Percentiles rank a stretch among this genome's conserved stretches.
These are phyloP conservation scores for Tetragonisca angustula DNA, from an alignment of 2,888 invertebrate species.

Conservation along the genomic window DNA sequence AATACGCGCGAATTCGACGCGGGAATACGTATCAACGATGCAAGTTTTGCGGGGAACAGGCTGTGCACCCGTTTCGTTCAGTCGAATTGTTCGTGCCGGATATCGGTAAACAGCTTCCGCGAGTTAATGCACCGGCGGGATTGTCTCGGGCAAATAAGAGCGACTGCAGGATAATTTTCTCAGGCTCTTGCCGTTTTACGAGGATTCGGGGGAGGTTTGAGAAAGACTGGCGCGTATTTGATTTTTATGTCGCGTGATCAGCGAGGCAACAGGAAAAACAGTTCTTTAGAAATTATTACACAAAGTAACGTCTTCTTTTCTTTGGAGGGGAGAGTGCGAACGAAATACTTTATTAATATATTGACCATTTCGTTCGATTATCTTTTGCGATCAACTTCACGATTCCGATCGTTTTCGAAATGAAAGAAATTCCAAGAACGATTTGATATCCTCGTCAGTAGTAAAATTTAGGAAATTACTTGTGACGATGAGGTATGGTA, in stretches of 20 bases:
- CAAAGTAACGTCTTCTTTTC: too few relatives aligned
- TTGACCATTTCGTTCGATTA: too few relatives aligned
- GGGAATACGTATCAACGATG: constrained; percentile 11
- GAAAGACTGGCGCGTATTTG: not conserved
- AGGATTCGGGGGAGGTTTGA: not conserved
- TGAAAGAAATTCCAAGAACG: too few relatives aligned
- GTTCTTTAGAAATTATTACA: not conserved
- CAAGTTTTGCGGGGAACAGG: constrained; percentile 31
- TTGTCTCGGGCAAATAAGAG: constrained; percentile 23
- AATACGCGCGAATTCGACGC: constrained; percentile 14
- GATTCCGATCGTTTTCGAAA: too few relatives aligned
- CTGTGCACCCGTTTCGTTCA: constrained; percentile 13
- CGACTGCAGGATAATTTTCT: constrained; percentile 20
- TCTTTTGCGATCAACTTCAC: too few relatives aligned
- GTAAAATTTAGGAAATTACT: too few relatives aligned
- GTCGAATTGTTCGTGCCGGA: constrained; percentile 32
- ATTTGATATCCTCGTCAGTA: too few relatives aligned
- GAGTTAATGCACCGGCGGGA: constrained; percentile 1
- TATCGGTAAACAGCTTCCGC: constrained; percentile 57
- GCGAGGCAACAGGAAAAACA: not conserved
- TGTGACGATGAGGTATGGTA: too few relatives aligned
- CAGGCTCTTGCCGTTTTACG: not conserved
- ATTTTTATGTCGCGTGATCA: not conserved
- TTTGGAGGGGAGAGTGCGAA: too few relatives aligned
- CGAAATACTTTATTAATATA: too few relatives aligned